Evolutionary conservation across 2,797 vertebrate genomes (phyloP), one percentile per base, ranked within the genome.

Genomic region (Bryconaethiops microstoma): DNA sequence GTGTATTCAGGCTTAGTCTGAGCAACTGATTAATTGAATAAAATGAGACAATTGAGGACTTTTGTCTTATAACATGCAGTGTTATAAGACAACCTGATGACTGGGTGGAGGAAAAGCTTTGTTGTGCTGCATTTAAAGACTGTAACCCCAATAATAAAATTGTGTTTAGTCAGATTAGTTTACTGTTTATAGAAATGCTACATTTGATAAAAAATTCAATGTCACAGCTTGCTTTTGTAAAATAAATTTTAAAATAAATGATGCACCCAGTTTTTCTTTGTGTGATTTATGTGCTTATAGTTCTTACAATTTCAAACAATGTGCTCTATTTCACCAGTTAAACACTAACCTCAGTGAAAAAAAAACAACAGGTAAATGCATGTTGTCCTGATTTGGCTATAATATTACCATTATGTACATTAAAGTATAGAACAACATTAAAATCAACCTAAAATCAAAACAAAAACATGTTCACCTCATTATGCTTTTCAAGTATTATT

Each of bases 11-110:
- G 92, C 92, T 94, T 94, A 93, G 92, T 92, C 91, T 88, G 88
- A 87, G 91, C 91, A 94, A 92, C 94, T 93, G 93, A 95, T 95
- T 94, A 95, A 95, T 95, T 95, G 91, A 95, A 94, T 95, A 92
- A 93, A 95, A 95, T 93, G 93, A 93, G 93, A 95, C 92, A 93
- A 92, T 92, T 92, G 92, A 85, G 91, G 88, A 89, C 88, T 82
- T 93, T 92, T 90, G 92, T 88, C 35, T 35, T 35, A 35, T 91
- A 92, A 81, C 90, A 90, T 90, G 90, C 90, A 91, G 84, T 1
- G 2, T 89, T 94, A 90, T 90, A 89, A 88, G 88, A 83, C 8
- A 83, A 86, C 77, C 80, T 80, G 17, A 82, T 87, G 84, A 79
- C 88, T 35, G 64, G 40, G n/a, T 29, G 25, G 55, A 74, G 35